Base-by-base conservation (phyloP, 2,888 invertebrate species). In the Leptothorax acervorum region DNA sequence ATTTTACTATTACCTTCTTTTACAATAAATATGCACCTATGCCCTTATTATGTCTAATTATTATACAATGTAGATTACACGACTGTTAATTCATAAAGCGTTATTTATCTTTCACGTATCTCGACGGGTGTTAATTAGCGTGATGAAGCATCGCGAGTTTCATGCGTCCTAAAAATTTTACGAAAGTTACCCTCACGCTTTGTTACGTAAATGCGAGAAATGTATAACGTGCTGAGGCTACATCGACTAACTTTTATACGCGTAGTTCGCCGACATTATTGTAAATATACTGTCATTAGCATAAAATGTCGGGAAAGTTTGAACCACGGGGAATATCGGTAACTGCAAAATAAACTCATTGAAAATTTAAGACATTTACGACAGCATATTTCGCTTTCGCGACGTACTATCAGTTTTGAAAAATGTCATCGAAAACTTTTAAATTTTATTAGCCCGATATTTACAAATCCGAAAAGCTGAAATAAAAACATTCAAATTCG, bases 251-350 rank as follows among this genome's bases (percentile, higher is more conserved):
- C 55, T 78, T 78, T 78, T 70, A 78, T 55, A 70, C 31, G 42
- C 42, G 42, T 42, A 70, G 70, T 78, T 78, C 18, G 8, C 42
- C 42, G 42, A n/a, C 55, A 70, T 68, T 78, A 68, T 70, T 42
- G 70, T 78, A 78, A 70, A 78, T 78, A 68, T 28, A 12, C 28
- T 68, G 71, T 68, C 76, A 76, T 78, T 78, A 68, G 39, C 42
- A 55, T 70, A 78, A 78, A 78, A n/a, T 45, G 70, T 42, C 70
- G 53, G 55, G 3, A 68, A 78, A 78, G 70, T 78, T 78, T 70
- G 42, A 78, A 28, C 42, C 31, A 42, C 18, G 15, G 78, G 42
- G 28, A 55, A 78, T 28, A 78, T 78, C 12, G 9, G 53, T 76
- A 68, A 76, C 42, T 28, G 28, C 39, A 39, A 74, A 74, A 66